Conservation (phyloP, 2,888 invertebrate genomes). For the Lycia hirtaria region DNA sequence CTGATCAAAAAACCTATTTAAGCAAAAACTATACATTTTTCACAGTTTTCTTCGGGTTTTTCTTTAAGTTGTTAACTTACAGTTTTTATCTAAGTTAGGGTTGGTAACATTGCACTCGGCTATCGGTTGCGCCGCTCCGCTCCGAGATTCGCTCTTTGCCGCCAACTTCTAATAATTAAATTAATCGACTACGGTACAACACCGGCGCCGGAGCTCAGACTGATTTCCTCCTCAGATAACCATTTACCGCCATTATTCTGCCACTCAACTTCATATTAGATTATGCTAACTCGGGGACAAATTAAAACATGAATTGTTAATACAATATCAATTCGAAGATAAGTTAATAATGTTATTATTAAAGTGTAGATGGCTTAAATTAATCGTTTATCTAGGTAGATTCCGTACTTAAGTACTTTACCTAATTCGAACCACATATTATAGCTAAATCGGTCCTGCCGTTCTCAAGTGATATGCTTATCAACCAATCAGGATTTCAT, state of each 20-base stretch:
- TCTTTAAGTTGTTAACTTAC: no score
- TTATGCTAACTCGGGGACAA: constrained; percentile 59
- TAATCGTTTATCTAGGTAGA: no score
- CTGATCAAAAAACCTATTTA: no score
- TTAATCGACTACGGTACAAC: constrained; percentile 76
- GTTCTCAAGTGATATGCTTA: no score
- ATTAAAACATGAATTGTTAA: constrained; percentile 34
- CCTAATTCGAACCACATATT: no score
- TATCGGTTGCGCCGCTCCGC: constrained; percentile 28
- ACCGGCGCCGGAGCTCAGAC: constrained; percentile 62
- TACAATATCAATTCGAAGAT: constrained; percentile 24
- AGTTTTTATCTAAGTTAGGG: no score
- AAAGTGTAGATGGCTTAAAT: neutral
- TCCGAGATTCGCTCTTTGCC: constrained; percentile 51
- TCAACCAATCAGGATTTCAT: no score
- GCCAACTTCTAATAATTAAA: constrained; percentile 76
- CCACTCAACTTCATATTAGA: constrained; percentile 71
- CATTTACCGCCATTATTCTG: constrained; percentile 76
- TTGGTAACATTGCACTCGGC: no score
- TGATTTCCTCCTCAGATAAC: constrained; percentile 79
- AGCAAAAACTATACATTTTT: no score
- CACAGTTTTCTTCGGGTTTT: no score
- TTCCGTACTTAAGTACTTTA: no score
- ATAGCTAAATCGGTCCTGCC: no score
- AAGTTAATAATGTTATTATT: neutral